These are phyloP conservation scores for Halyomorpha halys DNA, from an alignment of 1,140 invertebrate genomes.

Conservation along the genomic window DNA sequence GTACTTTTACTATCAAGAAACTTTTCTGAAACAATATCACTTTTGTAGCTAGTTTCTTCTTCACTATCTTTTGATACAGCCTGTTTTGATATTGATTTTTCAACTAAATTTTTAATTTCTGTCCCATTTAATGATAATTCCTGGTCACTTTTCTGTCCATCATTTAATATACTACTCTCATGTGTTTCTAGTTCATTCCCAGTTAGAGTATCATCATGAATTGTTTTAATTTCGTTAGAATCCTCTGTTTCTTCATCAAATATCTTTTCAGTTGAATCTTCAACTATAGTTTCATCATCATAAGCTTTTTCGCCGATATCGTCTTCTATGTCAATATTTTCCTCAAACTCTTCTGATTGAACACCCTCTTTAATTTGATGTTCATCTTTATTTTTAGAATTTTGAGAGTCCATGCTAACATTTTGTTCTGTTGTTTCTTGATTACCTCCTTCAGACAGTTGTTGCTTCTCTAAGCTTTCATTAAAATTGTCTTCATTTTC, in stretches of 20 bases:
- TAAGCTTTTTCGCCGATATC: slow-evolving; percentile 22
- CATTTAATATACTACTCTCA: neutral
- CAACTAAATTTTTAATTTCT: too few species aligned
- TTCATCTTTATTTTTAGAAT: neutral
- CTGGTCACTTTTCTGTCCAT: neutral
- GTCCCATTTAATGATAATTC: neutral
- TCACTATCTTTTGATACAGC: too few species aligned
- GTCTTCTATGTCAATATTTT: slow-evolving; percentile 27
- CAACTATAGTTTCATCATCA: slow-evolving; percentile 16
- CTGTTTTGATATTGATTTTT: too few species aligned
- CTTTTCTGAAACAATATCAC: too few species aligned
- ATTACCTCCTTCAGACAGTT: neutral
- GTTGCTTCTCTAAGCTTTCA: neutral
- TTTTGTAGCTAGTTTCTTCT: too few species aligned
- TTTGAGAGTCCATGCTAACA: neutral
- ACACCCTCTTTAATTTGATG: neutral
- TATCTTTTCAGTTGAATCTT: slow-evolving; percentile 12
- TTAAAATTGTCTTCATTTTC: neutral
- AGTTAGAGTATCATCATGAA: too few species aligned
- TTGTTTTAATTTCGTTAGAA: neutral
- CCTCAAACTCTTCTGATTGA: slow-evolving; percentile 7
- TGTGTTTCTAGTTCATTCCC: neutral
- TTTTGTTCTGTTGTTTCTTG: neutral
- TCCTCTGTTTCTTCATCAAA: neutral
- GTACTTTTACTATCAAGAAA: too few species aligned